phyloP scores from a whole-genome alignment of 2,113 vertebrate species.

The Alethe castanea region DNA sequence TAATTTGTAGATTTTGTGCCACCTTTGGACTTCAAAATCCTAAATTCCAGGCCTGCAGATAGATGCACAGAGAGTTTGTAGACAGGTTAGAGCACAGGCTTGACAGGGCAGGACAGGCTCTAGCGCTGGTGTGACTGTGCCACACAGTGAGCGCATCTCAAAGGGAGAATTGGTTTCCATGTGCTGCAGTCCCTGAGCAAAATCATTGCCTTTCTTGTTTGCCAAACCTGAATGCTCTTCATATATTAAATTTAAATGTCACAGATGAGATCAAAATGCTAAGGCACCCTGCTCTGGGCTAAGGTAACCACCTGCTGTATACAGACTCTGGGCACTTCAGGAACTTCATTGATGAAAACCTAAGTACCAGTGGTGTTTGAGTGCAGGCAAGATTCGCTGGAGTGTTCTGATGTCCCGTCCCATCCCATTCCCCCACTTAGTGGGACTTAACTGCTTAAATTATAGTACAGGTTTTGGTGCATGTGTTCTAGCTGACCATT shows the following conservation, averaged over 20 bases:
- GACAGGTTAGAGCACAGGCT: not conserved
- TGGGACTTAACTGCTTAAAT: not conserved
- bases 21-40: not conserved
- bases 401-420: not conserved
- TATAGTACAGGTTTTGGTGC: not conserved
- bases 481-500: not conserved
- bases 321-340: not conserved
- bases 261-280: not conserved
- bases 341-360: not conserved
- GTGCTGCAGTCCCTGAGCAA: not conserved
- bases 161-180: not conserved
- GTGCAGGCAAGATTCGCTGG: not conserved
- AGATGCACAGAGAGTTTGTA: not conserved
- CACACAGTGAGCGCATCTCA: rapidly evolving
- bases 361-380: not conserved
- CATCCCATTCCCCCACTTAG: too few relatives aligned
- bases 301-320: not conserved
- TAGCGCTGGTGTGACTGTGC: not conserved
- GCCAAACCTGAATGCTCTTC: not conserved
- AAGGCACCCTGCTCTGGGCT: too few relatives aligned
- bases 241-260: not conserved
- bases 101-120: not conserved
- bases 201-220: not conserved
- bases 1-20: not conserved
- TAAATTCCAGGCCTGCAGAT: not conserved